phyloP scores from a whole-genome alignment of 2,888 invertebrate genomes.

The Hyles lineata region DNA sequence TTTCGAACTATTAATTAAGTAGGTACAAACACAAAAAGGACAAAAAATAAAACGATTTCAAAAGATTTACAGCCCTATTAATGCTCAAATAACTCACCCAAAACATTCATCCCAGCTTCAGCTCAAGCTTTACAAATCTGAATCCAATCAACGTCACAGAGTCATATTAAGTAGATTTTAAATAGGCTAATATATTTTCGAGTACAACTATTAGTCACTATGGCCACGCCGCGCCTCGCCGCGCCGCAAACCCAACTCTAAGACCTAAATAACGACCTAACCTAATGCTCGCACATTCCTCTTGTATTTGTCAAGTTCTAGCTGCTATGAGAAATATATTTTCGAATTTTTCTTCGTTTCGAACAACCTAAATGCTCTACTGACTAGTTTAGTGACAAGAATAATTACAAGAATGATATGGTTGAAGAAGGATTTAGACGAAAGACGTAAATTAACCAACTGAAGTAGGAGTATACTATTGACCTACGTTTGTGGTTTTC shows the following conservation, averaged over 20 bases:
- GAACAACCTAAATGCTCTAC: not conserved
- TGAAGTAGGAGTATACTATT: no score
- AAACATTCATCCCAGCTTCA: no score
- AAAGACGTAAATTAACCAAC: no score
- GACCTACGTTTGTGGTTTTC: no score
- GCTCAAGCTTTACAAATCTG: not conserved
- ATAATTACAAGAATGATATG: not conserved
- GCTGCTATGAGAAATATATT: constrained; percentile 52
- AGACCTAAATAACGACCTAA: constrained; percentile 67
- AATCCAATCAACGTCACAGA: not conserved
- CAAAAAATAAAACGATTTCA: no score
- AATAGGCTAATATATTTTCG: constrained; percentile 25
- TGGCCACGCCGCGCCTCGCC: constrained; percentile 49
- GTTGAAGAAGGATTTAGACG: not conserved
- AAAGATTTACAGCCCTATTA: no score
- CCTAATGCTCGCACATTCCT: constrained; percentile 68
- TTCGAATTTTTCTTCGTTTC: constrained; percentile 53
- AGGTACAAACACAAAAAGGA: no score
- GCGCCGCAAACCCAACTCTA: constrained; percentile 58
- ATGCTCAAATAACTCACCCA: no score
- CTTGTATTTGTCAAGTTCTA: constrained; percentile 68
- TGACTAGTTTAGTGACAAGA: not conserved
- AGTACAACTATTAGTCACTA: constrained; percentile 62
- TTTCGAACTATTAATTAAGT: no score
- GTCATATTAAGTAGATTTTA: not conserved